phyloP scores from a whole-genome alignment of 2,797 vertebrate species.

The Cirrhinus mrigala region DNA sequence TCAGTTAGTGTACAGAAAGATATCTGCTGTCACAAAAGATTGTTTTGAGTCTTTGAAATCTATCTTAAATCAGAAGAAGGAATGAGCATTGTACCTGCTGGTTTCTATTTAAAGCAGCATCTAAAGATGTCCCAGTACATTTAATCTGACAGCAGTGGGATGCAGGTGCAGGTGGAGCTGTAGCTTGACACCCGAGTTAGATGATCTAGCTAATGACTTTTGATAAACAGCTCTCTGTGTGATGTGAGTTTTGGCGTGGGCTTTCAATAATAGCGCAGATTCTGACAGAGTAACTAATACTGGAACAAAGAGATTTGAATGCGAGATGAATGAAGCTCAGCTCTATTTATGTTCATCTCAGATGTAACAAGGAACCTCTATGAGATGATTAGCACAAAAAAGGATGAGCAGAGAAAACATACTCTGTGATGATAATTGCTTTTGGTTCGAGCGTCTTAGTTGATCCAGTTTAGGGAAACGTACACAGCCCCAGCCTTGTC shows the following conservation, averaged over 20 bases:
- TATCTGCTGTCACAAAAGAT: not conserved
- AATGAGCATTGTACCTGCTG: slow-evolving; percentile 7
- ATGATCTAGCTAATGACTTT: slow-evolving; percentile 40
- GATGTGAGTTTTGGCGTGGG: not conserved
- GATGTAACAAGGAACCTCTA: slow-evolving; percentile 33
- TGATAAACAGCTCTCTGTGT: slow-evolving; percentile 33
- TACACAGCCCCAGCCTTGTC: not conserved
- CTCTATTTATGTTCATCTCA: slow-evolving; percentile 16
- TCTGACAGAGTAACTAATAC: slow-evolving; percentile 23
- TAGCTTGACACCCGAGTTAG: slow-evolving; percentile 20
- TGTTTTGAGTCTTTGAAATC: slow-evolving; percentile 1
- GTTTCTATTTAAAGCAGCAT: slow-evolving; percentile 54
- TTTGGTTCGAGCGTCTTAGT: slow-evolving; percentile 9
- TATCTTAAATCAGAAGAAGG: slow-evolving; percentile 16
- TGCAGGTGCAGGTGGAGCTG: slow-evolving; percentile 34
- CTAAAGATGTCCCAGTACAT: slow-evolving; percentile 42
- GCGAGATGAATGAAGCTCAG: slow-evolving; percentile 17
- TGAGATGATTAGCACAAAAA: slow-evolving; percentile 30
- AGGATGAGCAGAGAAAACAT: not conserved
- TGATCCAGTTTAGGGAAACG: slow-evolving; percentile 28
- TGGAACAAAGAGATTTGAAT: slow-evolving; percentile 29
- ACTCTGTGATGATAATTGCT: slow-evolving; percentile 32
- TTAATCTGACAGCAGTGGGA: slow-evolving; percentile 47
- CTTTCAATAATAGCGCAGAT: slow-evolving; percentile 26
- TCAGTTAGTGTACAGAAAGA: not conserved